Conservation (phyloP, 2,797 vertebrate genomes). For the Leptodactylus fallax region DNA sequence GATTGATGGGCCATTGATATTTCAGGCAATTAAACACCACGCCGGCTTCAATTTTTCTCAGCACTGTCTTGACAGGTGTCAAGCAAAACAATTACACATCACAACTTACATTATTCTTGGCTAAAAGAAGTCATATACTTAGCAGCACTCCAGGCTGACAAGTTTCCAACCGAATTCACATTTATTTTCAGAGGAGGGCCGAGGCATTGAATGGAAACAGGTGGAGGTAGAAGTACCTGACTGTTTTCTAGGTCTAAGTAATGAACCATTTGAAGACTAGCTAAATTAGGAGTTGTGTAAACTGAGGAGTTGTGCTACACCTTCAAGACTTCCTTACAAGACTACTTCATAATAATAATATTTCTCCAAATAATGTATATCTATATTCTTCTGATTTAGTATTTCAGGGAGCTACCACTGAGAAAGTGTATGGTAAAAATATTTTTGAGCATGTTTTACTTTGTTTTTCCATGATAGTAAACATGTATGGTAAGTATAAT, state of each 20-base stretch:
- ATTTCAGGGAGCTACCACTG: too few relatives aligned
- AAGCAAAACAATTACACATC: constrained; percentile 15
- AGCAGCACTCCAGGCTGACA: not conserved
- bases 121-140: not conserved
- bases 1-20: not conserved
- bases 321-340: not conserved
- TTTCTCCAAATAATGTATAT: too few relatives aligned
- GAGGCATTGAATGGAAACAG: not conserved
- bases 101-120: constrained; percentile 4
- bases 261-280: not conserved
- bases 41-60: not conserved
- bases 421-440: too few relatives aligned
- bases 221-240: not conserved
- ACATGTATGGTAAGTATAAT: too few relatives aligned
- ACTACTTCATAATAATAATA: not conserved
- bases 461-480: too few relatives aligned
- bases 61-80: not conserved
- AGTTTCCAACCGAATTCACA: not conserved
- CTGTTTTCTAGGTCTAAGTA: not conserved
- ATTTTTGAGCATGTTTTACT: too few relatives aligned
- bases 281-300: not conserved
- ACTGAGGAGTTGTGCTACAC: not conserved
- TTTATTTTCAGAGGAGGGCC: not conserved
- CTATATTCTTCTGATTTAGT: too few relatives aligned
- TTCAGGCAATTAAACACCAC: not conserved